Evolutionary conservation across 2,888 invertebrate genomes (phyloP), one percentile per base, ranked within the genome.

Genomic region (Lamellibrachia columna): DNA sequence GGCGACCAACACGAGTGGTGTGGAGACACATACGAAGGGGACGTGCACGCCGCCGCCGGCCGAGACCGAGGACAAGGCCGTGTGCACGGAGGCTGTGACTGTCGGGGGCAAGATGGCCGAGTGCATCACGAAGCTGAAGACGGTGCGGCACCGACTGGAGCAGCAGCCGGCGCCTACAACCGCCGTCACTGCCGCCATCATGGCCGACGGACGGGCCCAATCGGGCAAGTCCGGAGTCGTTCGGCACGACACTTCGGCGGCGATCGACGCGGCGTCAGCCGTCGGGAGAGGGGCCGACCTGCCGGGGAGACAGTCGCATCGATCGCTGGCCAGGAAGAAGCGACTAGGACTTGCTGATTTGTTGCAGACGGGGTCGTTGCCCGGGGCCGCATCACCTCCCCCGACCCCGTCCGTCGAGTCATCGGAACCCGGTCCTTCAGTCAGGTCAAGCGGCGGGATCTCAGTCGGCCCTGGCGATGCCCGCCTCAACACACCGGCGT

Each of bases 41-140:
- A 93, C 93, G 22, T 93, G 93, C 7, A 94, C 94, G 22, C 92
- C 92, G 52, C 55, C 91, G 3, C 75, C 75, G 75, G 92, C 93
- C 3, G 92, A 93, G 11, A 92, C 53, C 28, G 93, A 92, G 52
- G 94, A 94, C 58, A 94, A 94, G 92, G 92, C 93, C 52, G 91
- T 93, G 53, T 93, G 92, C 53, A 94, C 94, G 7, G 93, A 93
- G 55, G 90, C 94, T 7, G 40, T 93, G 53, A 75, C 92, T 1
- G 92, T 95, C 1, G 95, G 95, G 52, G 95, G 95, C 15, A 95
- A 95, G 94, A 96, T 96, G 94, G 95, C 95, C 0, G 95, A 95
- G 22, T 96, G 96, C 93, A 96, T 96, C 91, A 95, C 95, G 53
- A 96, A 96, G 94, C 93, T 96, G 58, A 95, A 95, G 92, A 96